Evolutionary conservation across 1,140 invertebrate species (phyloP), one percentile per base, ranked within the genome.

Genomic region (Papilio glaucus): DNA sequence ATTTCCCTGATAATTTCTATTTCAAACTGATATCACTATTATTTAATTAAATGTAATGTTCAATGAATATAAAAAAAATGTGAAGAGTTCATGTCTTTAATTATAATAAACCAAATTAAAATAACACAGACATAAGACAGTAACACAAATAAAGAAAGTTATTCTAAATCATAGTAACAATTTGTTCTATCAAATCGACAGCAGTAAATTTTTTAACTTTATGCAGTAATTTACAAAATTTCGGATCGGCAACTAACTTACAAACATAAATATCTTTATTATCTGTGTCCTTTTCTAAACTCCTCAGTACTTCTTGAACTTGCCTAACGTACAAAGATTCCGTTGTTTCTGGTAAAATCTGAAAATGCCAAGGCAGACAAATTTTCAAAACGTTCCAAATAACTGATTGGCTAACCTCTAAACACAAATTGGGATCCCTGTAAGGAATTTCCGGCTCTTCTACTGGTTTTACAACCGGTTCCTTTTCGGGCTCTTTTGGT

Each of bases 351-450:
- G 88, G 82, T 7, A 81, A 13, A n/a, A 87, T 71, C 24, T 71
- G 18, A 69, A 91, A 93, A 71, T 90, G 86, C 88, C 89, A 91
- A 0, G 91, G 91, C n/a, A 93, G 79, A 57, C 88, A 91, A 70
- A 90, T 85, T 33, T 79, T 73, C 8, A 93, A 74, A 13, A 93
- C 78, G 45, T 93, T 93, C 88, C 86, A 91, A 73, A 93, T 89
- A 42, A 85, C 81, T 8, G 80, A 61, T 77, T 91, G 88, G 71
- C 80, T 84, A 8, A 93, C 85, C 21, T 84, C 78, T 49, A 91
- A 93, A 1, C 71, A 77, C 68, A 91, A 41, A 53, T 87, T 81
- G 12, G 85, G 81, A 75, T 90, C 85, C 67, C 42, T 33, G 4
- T 15, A 29, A 13, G 65, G 38, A n/a, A 42, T 68, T 29, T 21